These are phyloP conservation scores for Podarcis cretensis DNA, from an alignment of 2,113 vertebrate species.

Conservation along the genomic window DNA sequence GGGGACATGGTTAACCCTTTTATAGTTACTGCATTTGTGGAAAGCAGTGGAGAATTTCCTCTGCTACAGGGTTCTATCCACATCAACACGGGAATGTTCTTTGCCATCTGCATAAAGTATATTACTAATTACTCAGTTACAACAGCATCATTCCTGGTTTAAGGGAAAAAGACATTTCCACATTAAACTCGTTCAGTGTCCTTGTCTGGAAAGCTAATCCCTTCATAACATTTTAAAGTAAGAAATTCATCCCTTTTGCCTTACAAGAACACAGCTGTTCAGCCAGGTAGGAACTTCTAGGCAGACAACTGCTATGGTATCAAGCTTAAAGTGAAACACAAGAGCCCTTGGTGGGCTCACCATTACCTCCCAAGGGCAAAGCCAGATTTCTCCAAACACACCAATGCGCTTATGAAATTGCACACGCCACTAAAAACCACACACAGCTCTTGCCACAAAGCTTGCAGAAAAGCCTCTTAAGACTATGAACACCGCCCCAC, in stretches of 20 bases:
- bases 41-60: neutral
- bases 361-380: neutral
- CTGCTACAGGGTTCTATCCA: neutral
- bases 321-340: neutral
- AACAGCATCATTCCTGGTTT: too few relatives aligned
- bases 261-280: neutral
- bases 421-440: too few relatives aligned
- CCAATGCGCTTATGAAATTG: neutral
- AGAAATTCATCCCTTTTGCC: neutral
- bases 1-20: neutral
- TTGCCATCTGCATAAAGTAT: too few relatives aligned
- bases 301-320: neutral
- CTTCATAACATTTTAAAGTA: neutral
- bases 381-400: neutral
- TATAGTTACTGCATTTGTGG: neutral
- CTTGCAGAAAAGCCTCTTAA: neutral
- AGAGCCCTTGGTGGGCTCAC: neutral
- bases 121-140: too few relatives aligned
- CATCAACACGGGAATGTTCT: neutral
- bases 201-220: neutral
- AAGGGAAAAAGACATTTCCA: neutral
- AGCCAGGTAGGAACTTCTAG: neutral
- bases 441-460: neutral
- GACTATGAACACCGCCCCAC: too few relatives aligned
- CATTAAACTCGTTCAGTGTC: neutral